Evolutionary conservation across 2,888 invertebrate genomes (phyloP), one percentile per base, ranked within the genome.

Genomic region (Cistogaster globosa): DNA sequence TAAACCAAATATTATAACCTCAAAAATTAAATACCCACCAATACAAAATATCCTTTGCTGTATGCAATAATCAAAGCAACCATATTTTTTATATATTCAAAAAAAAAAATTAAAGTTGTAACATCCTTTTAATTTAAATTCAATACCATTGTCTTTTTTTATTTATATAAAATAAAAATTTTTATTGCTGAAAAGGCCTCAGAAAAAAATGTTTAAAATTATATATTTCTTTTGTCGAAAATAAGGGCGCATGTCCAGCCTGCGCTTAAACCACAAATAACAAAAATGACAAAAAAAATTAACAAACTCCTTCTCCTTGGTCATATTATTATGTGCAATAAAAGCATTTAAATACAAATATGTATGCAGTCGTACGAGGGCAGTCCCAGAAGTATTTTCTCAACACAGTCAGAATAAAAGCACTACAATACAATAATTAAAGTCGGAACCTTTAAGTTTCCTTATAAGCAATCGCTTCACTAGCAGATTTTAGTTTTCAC

Each of bases 191-290:
- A 74, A 63, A 77, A 32, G 48, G 18, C 38, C 57, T 14, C 38
- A 78, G 68, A 68, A 60, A 14, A 57, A 58, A 22, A 51, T 63
- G 20, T 22, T 67, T 22, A 45, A 76, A 74, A 32, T 38, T 65
- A n/a, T 58, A 57, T 57, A 14, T 65, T 32, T 32, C 32, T 71
- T 45, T 65, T 58, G 7, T 18, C 16, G 9, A 53, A 51, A 76
- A 78, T 57, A 75, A 85, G 55, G 67, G 85, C 85, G 85, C 85
- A 85, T 85, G 85, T 78, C 85, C 82, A 78, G 69, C 85, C 82
- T 75, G 69, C 75, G 57, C 67, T 20, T 22, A 80, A 84, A 84
- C 76, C 80, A 79, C 85, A 85, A 81, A 77, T 62, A 62, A 51
- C 12, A 45, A 42, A 55, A 80, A 62, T 62, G 32, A 69, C 6